A percentile compares a stretch with the other conserved stretches of the same genome.
These are phyloP conservation scores for Chaetodon trifasciatus DNA, from an alignment of 2,797 vertebrate species.

Conservation along the genomic window DNA sequence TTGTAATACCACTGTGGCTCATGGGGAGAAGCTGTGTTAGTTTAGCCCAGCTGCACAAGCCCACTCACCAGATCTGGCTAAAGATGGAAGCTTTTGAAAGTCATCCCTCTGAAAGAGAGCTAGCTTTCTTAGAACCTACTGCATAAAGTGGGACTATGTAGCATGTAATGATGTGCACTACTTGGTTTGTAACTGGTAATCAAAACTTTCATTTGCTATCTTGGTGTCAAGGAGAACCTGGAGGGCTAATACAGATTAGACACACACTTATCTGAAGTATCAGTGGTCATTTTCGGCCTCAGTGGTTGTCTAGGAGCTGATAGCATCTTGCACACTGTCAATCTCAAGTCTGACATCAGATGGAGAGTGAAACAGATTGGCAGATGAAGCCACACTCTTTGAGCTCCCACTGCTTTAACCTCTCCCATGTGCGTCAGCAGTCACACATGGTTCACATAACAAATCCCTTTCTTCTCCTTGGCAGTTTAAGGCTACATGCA, in stretches of 20 bases:
- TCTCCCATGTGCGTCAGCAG: slow-evolving; percentile 75
- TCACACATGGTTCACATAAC: slow-evolving; percentile 86
- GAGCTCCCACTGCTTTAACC: slow-evolving; percentile 68
- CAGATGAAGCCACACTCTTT: slow-evolving; percentile 62
- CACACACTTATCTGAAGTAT: slow-evolving; percentile 49
- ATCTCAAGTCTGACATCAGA: slow-evolving; percentile 59
- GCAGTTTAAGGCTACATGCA: slow-evolving; percentile 74
- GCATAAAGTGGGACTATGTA: slow-evolving; percentile 9
- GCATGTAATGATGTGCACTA: slow-evolving; percentile 1
- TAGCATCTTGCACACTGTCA: slow-evolving; percentile 66
- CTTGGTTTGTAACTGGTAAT: slow-evolving; percentile 21
- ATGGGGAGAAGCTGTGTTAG: slow-evolving; percentile 52
- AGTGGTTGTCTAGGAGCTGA: slow-evolving; percentile 44
- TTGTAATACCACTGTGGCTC: slow-evolving; percentile 51
- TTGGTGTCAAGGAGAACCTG: slow-evolving; percentile 9
- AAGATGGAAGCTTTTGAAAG: slow-evolving; percentile 36
- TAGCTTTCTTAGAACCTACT: slow-evolving; percentile 5
- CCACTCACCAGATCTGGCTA: slow-evolving; percentile 39
- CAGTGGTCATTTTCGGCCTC: slow-evolving; percentile 64
- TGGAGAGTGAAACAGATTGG: slow-evolving; percentile 55
- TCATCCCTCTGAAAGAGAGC: slow-evolving; percentile 6
- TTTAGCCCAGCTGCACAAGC: slow-evolving; percentile 64
- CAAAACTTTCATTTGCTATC: slow-evolving; percentile 9
- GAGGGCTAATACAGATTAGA: slow-evolving; percentile 22
- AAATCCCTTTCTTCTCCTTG: slow-evolving; percentile 74